Base-by-base conservation (phyloP, 2,113 vertebrate genomes). In the Beaufortia kweichowensis region DNA sequence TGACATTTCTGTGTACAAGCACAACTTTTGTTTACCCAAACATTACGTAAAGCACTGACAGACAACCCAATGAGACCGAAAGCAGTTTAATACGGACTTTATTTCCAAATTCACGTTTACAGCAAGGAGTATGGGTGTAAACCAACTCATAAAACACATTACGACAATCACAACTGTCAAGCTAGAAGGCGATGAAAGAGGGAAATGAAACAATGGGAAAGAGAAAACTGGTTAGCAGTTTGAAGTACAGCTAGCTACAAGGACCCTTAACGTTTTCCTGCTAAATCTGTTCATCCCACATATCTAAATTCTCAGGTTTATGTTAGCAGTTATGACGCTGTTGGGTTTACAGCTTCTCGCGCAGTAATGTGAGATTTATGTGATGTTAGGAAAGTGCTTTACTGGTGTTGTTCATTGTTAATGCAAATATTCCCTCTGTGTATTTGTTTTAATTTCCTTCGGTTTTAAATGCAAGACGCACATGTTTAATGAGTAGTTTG, bases 51-150 rank as follows among this genome's bases (percentile, higher is more conserved):
- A 46, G 14, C 41, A 46, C 2, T 6, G 4, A 19, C 15, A 28
- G 11, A 24, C 10, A 14, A 33, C 17, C 23, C 23, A 24, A 35
- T 24, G 19, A 66, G 17, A 67, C 31, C 88, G 75, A 89, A 15
- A 35, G 91, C 91, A 92, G 92, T 93, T 93, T 92, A 81, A 85
- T 84, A 80, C 91, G 88, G 91, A 93, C 89, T 94, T 95, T 95
- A 95, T 95, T 95, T 94, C 90, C 93, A 94, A 94, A 94, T 94
- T 86, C 93, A 94, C 92, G 91, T 93, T 90, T 92, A 95, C 93
- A 93, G 92, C 91, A 94, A 92, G 92, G 84, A 85, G 77, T 79
- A 83, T 92, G 87, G 88, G 88, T 92, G 91, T 93, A 91, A 93
- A 93, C 90, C 85, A 89, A 89, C 87, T 92, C 23, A 75, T 93